Evolutionary conservation across 2,888 invertebrate species (phyloP), one percentile per base, ranked within the genome.

Genomic region (Callyntrura guangdongensis): DNA sequence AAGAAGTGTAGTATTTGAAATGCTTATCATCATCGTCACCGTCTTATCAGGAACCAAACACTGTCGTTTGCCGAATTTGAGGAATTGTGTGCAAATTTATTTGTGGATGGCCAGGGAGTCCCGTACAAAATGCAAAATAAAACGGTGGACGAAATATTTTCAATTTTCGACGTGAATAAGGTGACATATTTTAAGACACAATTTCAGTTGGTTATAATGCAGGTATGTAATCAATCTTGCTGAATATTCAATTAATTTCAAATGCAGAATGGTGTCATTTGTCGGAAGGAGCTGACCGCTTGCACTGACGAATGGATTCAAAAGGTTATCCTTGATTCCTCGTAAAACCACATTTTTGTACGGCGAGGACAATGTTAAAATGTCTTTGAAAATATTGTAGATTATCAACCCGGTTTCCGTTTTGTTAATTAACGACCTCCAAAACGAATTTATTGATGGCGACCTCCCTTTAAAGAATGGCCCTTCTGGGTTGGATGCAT

Each of bases 361-460:
- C 12, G 17, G 14, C 11, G 9, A 47, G 45, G 11, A 2, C 11
- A 17, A 59, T 14, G 53, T 81, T 81, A 20, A 20, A 67, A 56
- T 36, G 25, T 85, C 56, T 36, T 59, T 53, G 1, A n/a, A n/a
- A n/a, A n/a, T 86, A 4, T 36, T 36, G 56, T 20, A 97, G 97
- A 97, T 98, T 95, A 97, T 98, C 91, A 96, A 97, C 86, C 98
- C 98, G 20, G 97, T 97, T 93, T 97, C 97, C 95, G 99, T 97
- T 27, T 97, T 99, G 95, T 96, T 99, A 92, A 97, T 99, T 91
- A 98, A 99, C 92, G 99, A 99, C 95, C 99, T 99, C 45, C 99
- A 99, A 96, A 99, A 99, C 95, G 99, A 99, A 95, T 99, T 99
- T 95, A 98, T 99, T 95, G 97, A 97, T 86, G 99, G 99, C 67